These are phyloP conservation scores for Palythoa caribaeorum DNA, from an alignment of 92 coral and sea anemone species.

Conservation along the genomic window DNA sequence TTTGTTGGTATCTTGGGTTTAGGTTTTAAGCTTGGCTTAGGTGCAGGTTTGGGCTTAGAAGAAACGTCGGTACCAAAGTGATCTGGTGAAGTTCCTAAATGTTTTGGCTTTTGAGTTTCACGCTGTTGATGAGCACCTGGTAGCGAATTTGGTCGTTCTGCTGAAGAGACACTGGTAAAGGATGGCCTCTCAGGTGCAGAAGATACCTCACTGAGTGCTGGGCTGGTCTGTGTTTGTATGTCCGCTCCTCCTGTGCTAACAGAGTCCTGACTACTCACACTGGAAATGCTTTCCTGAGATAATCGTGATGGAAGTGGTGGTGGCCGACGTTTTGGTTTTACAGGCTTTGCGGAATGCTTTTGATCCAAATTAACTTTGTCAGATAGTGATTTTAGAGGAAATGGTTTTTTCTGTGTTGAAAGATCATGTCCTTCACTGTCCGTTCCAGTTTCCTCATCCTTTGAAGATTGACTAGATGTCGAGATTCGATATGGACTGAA, in stretches of 20 bases:
- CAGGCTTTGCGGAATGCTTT: constrained; percentile 27
- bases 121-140: neutral
- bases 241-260: constrained; percentile 17
- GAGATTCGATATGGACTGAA: neutral
- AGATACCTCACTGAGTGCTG: neutral
- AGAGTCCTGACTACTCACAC: constrained; percentile 39
- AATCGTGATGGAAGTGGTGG: constrained; percentile 39
- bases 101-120: neutral
- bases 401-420: neutral
- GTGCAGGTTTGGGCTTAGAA: constrained; percentile 24
- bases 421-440: constrained; percentile 26
- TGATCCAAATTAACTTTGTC: constrained; percentile 12
- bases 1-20: constrained; percentile 83
- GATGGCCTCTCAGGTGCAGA: neutral
- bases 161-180: neutral
- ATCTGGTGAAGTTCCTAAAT: neutral
- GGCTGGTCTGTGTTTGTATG: constrained; percentile 26
- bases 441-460: constrained; percentile 12
- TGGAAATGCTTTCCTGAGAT: constrained; percentile 36
- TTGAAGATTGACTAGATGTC: constrained; percentile 4
- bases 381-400: neutral
- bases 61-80: neutral
- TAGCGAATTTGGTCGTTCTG: constrained; percentile 5
- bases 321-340: constrained; percentile 34
- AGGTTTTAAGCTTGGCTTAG: constrained; percentile 69